Evolutionary conservation across 2,797 vertebrate species (phyloP).

Genomic region (Enteromius afrohamiltoni): DNA sequence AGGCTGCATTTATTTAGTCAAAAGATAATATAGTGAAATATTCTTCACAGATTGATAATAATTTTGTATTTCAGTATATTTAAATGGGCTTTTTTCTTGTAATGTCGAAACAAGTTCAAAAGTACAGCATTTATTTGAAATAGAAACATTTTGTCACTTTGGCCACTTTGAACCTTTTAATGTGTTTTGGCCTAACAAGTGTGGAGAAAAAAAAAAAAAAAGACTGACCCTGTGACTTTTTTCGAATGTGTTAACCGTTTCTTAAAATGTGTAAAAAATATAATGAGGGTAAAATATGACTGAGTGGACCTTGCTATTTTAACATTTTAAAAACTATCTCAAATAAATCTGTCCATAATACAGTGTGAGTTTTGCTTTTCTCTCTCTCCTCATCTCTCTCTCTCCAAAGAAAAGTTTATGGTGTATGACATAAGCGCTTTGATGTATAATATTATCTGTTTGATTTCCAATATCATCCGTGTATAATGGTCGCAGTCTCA

Average conservation of each 20-base stretch:
- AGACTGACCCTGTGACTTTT: neutral
- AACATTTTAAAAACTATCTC: neutral
- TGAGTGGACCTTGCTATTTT: neutral
- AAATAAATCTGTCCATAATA: neutral
- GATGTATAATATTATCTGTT: constrained; percentile 27
- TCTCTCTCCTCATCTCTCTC: neutral
- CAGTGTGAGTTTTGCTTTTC: neutral
- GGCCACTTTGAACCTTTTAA: neutral
- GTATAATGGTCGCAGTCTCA: constrained; percentile 35
- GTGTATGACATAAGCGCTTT: constrained; percentile 13
- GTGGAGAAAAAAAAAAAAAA: neutral
- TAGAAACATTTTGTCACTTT: neutral
- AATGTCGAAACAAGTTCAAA: neutral
- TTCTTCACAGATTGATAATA: neutral
- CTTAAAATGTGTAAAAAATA: neutral
- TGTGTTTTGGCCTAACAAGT: neutral
- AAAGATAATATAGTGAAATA: neutral
- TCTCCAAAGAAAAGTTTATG: neutral
- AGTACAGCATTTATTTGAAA: constrained; percentile 1
- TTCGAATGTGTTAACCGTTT: neutral
- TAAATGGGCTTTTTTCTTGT: neutral
- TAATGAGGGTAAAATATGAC: neutral
- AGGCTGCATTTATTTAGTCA: neutral
- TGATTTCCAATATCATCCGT: constrained; percentile 34
- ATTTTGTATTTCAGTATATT: neutral